Percentiles rank a stretch among this genome's conserved stretches.
Evolutionary conservation across 2,888 invertebrate species (phyloP).

Genomic region (Cheilosia scutellata): DNA sequence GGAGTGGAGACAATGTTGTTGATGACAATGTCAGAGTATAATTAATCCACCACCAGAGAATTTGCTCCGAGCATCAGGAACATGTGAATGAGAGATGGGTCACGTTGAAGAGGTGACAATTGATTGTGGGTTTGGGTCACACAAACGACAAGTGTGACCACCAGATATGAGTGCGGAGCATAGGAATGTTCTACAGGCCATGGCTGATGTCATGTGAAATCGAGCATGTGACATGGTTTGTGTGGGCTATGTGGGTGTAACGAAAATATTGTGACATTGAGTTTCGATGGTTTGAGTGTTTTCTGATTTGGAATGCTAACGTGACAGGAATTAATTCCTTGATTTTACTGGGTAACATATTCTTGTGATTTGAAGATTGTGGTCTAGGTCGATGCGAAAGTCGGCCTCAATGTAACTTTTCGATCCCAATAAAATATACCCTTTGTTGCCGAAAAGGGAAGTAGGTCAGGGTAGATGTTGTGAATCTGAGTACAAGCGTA

Average conservation of each 20-base stretch:
- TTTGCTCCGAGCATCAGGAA: neutral
- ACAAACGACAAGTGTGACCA: constrained; percentile 50
- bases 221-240: constrained; percentile 53
- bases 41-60: constrained; percentile 57
- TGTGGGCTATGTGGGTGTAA: constrained; percentile 27
- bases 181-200: constrained; percentile 18
- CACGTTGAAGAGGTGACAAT: constrained; percentile 39
- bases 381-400: neutral
- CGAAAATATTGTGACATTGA: constrained; percentile 55
- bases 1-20: constrained; percentile 51
- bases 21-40: constrained; percentile 52
- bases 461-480: too few species aligned
- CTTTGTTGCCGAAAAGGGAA: too few species aligned
- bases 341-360: constrained; percentile 16
- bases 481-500: too few species aligned
- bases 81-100: constrained; percentile 1
- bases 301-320: constrained; percentile 34
- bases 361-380: constrained; percentile 15
- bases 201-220: constrained; percentile 61
- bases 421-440: neutral
- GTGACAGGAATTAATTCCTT: constrained; percentile 50
- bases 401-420: neutral
- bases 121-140: constrained; percentile 43
- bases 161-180: constrained; percentile 28
- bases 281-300: constrained; percentile 37